A percentile compares a stretch with the other conserved stretches of the same genome.
These are phyloP conservation scores for Yoshiicerus persimilis DNA, from an alignment of 1,140 invertebrate genomes.

Conservation along the genomic window DNA sequence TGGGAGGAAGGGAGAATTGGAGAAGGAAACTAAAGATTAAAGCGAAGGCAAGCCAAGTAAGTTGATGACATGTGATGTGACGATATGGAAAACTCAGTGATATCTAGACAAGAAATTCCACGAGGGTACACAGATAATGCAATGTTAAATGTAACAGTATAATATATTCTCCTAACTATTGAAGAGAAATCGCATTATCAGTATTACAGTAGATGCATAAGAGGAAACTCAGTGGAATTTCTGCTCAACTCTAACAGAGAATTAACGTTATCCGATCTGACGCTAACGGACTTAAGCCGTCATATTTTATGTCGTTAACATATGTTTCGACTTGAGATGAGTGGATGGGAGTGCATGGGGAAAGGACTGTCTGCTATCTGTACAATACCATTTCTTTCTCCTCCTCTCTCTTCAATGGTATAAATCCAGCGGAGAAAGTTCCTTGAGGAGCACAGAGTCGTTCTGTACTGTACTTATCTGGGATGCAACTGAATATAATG, in stretches of 20 bases:
- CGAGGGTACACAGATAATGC: neutral
- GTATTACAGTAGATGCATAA: neutral
- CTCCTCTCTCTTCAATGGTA: neutral
- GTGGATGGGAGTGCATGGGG: neutral
- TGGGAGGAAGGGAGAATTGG: neutral
- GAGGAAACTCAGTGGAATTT: neutral
- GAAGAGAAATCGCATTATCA: neutral
- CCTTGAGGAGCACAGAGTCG: no score
- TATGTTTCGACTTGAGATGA: slow-evolving; percentile 20
- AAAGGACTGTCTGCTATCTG: neutral
- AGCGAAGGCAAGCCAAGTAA: neutral
- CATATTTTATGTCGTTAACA: slow-evolving; percentile 10
- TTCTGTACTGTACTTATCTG: neutral
- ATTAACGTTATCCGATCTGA: slow-evolving; percentile 10
- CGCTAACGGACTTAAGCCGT: slow-evolving; percentile 1
- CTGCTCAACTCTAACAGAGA: neutral
- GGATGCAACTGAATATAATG: neutral
- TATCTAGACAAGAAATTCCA: no score
- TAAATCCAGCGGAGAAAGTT: neutral
- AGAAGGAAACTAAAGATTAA: neutral
- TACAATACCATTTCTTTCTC: neutral
- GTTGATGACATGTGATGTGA: neutral
- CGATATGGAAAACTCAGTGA: neutral
- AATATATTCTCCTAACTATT: neutral
- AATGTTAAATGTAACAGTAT: neutral